These are phyloP conservation scores for Xenentodon cancila DNA, from an alignment of 2,797 vertebrate genomes.

Conservation along the genomic window DNA sequence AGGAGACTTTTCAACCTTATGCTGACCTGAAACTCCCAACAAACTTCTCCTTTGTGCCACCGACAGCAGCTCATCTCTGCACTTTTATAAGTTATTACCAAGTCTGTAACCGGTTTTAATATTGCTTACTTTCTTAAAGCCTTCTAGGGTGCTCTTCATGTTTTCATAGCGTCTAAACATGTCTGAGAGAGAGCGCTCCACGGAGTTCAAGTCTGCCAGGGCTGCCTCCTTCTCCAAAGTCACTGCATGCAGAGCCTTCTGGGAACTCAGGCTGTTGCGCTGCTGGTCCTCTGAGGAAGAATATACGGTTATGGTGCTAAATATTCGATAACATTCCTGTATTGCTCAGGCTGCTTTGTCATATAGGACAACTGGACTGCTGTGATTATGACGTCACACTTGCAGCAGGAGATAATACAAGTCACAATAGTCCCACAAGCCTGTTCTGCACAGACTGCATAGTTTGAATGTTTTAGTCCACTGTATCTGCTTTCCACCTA, in stretches of 20 bases:
- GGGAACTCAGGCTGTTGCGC: constrained; percentile 85
- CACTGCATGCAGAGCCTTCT: constrained; percentile 90
- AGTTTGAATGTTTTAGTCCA: background rate
- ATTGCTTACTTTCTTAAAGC: constrained; percentile 92
- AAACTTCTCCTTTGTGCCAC: too few relatives aligned
- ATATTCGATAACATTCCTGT: background rate
- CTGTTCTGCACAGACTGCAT: too few relatives aligned
- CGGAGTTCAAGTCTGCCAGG: constrained; percentile 92
- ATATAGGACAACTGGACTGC: background rate
- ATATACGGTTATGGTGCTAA: background rate
- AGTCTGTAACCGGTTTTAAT: background rate
- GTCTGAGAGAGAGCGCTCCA: constrained; percentile 95
- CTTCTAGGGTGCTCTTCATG: constrained; percentile 93
- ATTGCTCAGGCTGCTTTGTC: background rate
- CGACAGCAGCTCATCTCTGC: constrained; percentile 4
- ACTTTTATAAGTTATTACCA: background rate
- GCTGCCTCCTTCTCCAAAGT: constrained; percentile 92
- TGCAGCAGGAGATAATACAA: background rate
- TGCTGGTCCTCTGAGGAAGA: constrained; percentile 90
- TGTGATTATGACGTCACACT: background rate
- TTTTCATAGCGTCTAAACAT: constrained; percentile 96
- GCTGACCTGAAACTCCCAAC: constrained; percentile 10
- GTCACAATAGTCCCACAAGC: background rate
- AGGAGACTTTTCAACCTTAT: constrained; percentile 12
- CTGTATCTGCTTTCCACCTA: constrained; percentile 69